phyloP scores from a whole-genome alignment of 2,797 vertebrate genomes.

The Acanthiza pusilla region DNA sequence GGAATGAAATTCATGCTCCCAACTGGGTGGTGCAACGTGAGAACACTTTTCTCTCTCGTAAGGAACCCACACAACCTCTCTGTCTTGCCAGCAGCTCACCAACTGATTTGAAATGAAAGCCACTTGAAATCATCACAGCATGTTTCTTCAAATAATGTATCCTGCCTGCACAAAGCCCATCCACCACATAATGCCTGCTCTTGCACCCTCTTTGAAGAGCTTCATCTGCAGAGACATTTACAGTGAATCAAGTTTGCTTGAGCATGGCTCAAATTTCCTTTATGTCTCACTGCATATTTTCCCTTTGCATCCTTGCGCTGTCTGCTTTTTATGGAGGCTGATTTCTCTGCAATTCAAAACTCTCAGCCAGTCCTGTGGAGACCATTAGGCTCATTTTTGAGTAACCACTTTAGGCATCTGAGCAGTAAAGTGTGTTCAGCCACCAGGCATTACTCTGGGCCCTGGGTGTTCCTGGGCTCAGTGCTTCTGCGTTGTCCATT shows the following conservation, averaged over 20 bases:
- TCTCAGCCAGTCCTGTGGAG: neutral
- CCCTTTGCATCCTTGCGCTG: neutral
- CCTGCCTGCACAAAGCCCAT: neutral
- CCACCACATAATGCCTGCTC: neutral
- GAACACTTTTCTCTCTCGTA: neutral
- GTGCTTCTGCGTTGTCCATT: neutral
- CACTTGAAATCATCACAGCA: neutral
- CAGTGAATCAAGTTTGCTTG: neutral
- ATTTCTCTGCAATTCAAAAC: neutral
- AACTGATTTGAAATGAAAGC: neutral
- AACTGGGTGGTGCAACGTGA: neutral
- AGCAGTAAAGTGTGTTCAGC: neutral
- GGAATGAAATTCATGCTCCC: neutral
- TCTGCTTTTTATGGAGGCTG: neutral
- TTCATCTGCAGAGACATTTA: neutral
- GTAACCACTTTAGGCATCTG: neutral
- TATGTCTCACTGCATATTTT: neutral
- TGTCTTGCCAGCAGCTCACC: neutral
- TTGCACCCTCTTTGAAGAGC: neutral
- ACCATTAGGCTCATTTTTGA: neutral
- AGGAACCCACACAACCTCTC: neutral
- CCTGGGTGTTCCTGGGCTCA: neutral
- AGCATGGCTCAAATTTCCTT: neutral
- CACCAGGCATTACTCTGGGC: neutral
- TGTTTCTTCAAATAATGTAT: neutral